A percentile compares a stretch with the other conserved stretches of the same genome.
These are phyloP conservation scores for Cephus spinipes DNA, from an alignment of 2,888 invertebrate genomes.

Conservation along the genomic window DNA sequence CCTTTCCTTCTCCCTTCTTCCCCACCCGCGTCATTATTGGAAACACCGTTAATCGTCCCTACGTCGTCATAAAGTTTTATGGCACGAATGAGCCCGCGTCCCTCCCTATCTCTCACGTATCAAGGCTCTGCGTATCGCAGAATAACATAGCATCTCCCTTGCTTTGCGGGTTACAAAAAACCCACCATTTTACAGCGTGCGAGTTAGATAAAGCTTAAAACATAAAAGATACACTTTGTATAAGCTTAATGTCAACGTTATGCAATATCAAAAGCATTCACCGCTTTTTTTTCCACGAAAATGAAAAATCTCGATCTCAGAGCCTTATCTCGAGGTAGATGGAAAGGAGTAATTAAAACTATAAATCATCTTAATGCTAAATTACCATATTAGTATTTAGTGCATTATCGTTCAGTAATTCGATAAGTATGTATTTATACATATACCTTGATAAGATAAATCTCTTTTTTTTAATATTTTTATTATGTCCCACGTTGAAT, in stretches of 20 bases:
- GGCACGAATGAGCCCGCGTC: conserved; percentile 5
- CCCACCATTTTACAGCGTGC: conserved; percentile 30
- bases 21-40: neutral
- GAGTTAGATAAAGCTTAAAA: conserved; percentile 33
- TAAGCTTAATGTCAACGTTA: neutral
- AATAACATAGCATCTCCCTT: neutral
- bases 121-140: neutral
- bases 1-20: neutral
- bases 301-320: neutral
- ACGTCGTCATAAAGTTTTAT: neutral
- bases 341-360: neutral
- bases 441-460: neutral
- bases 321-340: neutral
- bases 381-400: neutral
- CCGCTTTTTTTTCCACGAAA: neutral
- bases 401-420: neutral
- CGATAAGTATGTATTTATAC: neutral
- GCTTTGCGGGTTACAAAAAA: neutral
- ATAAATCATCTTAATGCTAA: neutral
- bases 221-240: neutral
- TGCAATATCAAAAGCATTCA: neutral
- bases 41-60: neutral
- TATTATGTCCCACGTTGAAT: neutral
- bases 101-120: conserved; percentile 10
- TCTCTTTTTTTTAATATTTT: neutral